Evolutionary conservation across 2,888 invertebrate genomes (phyloP).

Genomic region (Aporophyla lueneburgensis): DNA sequence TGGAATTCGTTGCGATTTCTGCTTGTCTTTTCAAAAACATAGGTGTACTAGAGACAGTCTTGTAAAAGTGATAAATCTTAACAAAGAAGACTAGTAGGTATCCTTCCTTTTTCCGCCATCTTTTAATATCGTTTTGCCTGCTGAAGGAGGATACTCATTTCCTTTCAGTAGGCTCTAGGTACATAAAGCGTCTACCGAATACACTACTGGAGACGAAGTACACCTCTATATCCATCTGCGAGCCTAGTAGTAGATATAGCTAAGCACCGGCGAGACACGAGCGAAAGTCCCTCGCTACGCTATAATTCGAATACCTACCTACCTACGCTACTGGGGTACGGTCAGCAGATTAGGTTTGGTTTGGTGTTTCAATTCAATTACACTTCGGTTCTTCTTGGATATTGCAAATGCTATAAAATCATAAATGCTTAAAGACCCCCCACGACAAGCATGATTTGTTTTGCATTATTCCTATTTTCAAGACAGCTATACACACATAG

Average conservation of each 20-base stretch:
- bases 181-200: constrained; percentile 15
- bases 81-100: not conserved
- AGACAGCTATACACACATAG: not conserved
- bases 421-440: not conserved
- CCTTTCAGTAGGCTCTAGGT: constrained; percentile 11
- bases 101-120: not conserved
- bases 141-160: constrained; percentile 28
- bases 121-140: constrained; percentile 16
- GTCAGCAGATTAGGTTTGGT: constrained; percentile 51
- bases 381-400: not conserved
- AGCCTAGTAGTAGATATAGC: constrained; percentile 43
- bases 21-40: not conserved
- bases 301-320: constrained; percentile 70
- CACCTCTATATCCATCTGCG: constrained; percentile 34
- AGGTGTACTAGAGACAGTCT: no score
- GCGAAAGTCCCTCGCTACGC: constrained; percentile 74
- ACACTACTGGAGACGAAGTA: constrained; percentile 10
- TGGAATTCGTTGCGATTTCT: not conserved
- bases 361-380: constrained; percentile 29
- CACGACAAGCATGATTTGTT: not conserved
- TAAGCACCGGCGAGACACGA: constrained; percentile 67
- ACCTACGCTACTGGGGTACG: constrained; percentile 59
- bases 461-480: not conserved
- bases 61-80: not conserved
- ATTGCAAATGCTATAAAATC: not conserved